Evolutionary conservation across 2,888 invertebrate species (phyloP), one percentile per base, ranked within the genome.

Genomic region (Mimas tiliae): DNA sequence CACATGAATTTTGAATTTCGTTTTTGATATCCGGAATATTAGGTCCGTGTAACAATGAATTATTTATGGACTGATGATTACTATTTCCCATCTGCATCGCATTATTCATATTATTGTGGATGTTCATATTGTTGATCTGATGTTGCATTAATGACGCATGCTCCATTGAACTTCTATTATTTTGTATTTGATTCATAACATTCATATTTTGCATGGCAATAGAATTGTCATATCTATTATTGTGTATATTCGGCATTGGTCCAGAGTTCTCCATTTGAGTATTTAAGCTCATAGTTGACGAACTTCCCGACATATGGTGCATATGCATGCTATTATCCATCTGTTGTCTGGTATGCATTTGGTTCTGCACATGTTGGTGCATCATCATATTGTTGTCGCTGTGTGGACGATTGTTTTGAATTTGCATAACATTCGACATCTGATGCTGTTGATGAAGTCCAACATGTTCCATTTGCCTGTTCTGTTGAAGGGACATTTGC

Each of bases 21-120:
- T 89, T 93, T 80, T 93, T 93, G 34, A 93, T 94, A 69, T 94
- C 94, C 7, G 93, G 89, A 72, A 93, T 94, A 72, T 89, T 93
- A 6, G 90, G 88, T 67, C 82, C 86, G 70, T 93, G 93, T 88
- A 93, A 89, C 71, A 93, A 85, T 12, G 89, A 80, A 70, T 82
- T 91, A 68, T 82, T 90, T 78, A 93, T 85, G 16, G 88, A 78
- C 72, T 90, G 92, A 72, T 91, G 91, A 70, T 81, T 89, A 9
- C 85, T 69, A 70, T 87, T 92, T 27, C 84, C 82, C 67, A 93
- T 90, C 80, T 91, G 91, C 89, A 93, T 90, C 2, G 87, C 75
- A 70, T 78, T 90, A 64, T 86, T 89, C 14, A 89, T 69, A 72
- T 88, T 91, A 68, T 80, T 86, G 71, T 91, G 91, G 85, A 93